Percentiles rank a stretch among this genome's conserved stretches.
These are phyloP conservation scores for Ursus arctos DNA, from an alignment of 2,113 vertebrate species.

Conservation along the genomic window DNA sequence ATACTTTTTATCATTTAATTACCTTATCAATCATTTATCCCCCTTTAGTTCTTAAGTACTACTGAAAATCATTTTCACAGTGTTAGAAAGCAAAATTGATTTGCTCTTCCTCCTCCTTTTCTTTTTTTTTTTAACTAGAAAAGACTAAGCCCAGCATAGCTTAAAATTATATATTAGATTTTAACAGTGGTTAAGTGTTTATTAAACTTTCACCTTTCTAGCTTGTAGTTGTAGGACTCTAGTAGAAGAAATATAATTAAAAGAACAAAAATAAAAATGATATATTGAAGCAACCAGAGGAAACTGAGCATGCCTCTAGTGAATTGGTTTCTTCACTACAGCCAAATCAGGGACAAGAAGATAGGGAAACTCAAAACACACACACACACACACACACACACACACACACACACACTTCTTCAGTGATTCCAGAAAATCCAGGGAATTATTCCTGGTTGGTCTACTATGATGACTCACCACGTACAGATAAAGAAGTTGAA, in stretches of 20 bases:
- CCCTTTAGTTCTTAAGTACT: slow-evolving; percentile 66
- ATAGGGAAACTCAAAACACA: neutral
- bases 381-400: neutral
- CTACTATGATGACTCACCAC: slow-evolving; percentile 3
- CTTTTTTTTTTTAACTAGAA: neutral
- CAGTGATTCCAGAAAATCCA: no score
- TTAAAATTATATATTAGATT: slow-evolving; percentile 60
- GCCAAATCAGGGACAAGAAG: neutral
- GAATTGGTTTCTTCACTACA: neutral
- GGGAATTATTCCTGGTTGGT: neutral
- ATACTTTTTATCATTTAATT: slow-evolving; percentile 89
- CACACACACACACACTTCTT: neutral
- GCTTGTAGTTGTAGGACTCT: neutral
- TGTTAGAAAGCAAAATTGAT: slow-evolving; percentile 72
- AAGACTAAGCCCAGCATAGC: neutral
- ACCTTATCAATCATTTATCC: slow-evolving; percentile 85
- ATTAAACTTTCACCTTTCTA: slow-evolving; percentile 42
- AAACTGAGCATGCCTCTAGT: neutral
- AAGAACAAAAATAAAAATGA: slow-evolving; percentile 46
- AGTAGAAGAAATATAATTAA: slow-evolving; percentile 1
- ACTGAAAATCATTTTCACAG: slow-evolving; percentile 67
- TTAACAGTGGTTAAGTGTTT: slow-evolving; percentile 51
- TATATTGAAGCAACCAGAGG: neutral
- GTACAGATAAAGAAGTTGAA: neutral
- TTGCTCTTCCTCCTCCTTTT: neutral